Base-by-base conservation (phyloP, 2,888 invertebrate species). In the Trimorus sp. region DNA sequence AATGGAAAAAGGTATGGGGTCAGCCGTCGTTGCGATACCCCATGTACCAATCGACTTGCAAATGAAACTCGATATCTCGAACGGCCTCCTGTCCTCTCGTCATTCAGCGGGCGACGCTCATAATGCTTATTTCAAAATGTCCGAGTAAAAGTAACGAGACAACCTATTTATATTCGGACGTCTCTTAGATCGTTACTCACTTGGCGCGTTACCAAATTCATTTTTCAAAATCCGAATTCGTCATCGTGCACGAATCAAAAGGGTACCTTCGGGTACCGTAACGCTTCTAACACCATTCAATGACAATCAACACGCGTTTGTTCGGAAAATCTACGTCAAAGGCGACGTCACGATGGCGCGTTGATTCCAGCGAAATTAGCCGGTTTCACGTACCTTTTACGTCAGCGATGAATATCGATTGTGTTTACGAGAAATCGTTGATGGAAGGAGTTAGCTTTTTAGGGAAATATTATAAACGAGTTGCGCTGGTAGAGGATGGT, bases 11-110 rank as follows among this genome's bases (percentile, higher is more conserved):
- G 84, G 77, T 79, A 84, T 79, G 82, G 83, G 84, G 84, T 83
- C 83, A 84, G 69, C 66, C 49, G 79, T 79, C 49, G 76, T 81
- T 79, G 82, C 77, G 83, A 82, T 82, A 81, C 75, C 82, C 83
- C 83, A 77, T 84, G 78, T 76, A 66, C 81, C 83, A 82, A 79
- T 80, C 86, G 87, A 88, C 86, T 88, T 88, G 88, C 87, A 86
- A 87, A 87, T 87, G 81, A 86, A 86, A 85, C 85, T 81, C 81
- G 84, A 86, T 83, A 84, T 84, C 79, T 85, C 84, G 84, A 84
- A 85, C 83, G 83, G 79, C 65, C 75, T 80, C 76, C 62, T 79
- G 76, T 80, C 71, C 71, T 76, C 75, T 66, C 59, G 82, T 75
- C 82, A 82, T 65, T 78, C 82, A 71, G 62, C 69, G 36, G 59